These are phyloP conservation scores for Sipunculus nudus DNA, from an alignment of 2,888 invertebrate genomes.

Conservation along the genomic window DNA sequence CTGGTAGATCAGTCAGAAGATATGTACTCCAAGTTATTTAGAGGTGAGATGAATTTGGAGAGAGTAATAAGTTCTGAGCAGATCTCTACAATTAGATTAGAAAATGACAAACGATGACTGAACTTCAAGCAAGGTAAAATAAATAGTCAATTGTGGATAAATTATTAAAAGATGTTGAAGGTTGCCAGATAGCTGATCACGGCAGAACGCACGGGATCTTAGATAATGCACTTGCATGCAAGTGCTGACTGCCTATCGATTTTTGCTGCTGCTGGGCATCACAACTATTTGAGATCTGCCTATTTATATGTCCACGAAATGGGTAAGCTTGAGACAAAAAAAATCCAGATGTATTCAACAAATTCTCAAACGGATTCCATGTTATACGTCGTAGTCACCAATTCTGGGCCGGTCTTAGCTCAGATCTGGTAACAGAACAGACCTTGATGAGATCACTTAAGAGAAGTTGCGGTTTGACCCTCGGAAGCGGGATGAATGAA, in stretches of 20 bases:
- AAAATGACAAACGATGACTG: too few species aligned
- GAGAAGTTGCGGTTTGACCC: conserved; percentile 20
- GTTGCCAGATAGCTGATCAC: conserved; percentile 16
- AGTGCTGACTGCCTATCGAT: conserved; percentile 22
- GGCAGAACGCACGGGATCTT: conserved; percentile 29
- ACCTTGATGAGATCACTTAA: conserved; percentile 28
- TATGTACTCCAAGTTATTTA: too few species aligned
- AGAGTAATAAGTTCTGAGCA: too few species aligned
- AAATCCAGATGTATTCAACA: conserved; percentile 15
- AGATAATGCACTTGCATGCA: conserved; percentile 17
- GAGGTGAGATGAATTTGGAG: too few species aligned
- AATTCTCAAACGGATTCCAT: conserved; percentile 21
- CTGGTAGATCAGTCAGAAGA: too few species aligned
- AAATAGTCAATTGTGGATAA: conserved; percentile 22
- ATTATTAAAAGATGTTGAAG: conserved; percentile 19
- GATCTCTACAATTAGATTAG: too few species aligned
- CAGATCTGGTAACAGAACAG: conserved; percentile 32
- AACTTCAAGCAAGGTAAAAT: too few species aligned
- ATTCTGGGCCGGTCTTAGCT: conserved; percentile 30
- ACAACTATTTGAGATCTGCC: conserved; percentile 29
- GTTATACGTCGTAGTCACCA: conserved; percentile 22
- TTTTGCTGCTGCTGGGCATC: conserved; percentile 26
- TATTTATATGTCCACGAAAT: conserved; percentile 26
- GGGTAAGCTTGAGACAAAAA: conserved; percentile 8
- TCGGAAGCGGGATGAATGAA: conserved; percentile 28